phyloP scores from a whole-genome alignment of 2,113 vertebrate species.

The Myrmecobius fasciatus region DNA sequence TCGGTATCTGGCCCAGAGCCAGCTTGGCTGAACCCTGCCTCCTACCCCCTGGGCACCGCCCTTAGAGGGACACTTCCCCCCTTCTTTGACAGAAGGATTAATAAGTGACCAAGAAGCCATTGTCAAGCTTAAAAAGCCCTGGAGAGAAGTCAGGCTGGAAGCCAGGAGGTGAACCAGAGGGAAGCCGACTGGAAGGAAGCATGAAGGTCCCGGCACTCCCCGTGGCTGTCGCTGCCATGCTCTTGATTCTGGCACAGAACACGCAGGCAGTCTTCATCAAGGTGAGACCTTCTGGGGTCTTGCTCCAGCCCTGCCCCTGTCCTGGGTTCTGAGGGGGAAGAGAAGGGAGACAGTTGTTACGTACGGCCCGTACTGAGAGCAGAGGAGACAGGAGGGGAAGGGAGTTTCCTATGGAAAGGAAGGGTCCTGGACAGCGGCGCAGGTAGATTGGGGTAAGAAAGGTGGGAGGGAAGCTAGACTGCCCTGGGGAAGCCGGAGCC shows the following conservation, averaged over 20 bases:
- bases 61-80: neutral
- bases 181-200: neutral
- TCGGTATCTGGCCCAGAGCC: conserved; percentile 46
- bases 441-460: neutral
- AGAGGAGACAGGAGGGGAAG: neutral
- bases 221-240: neutral
- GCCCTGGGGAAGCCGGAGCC: neutral
- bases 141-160: neutral
- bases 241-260: conserved; percentile 58
- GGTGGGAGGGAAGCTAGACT: neutral
- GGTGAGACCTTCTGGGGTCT: conserved; percentile 43
- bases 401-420: neutral
- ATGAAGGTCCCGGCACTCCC: neutral
- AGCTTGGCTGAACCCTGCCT: neutral
- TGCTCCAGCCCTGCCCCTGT: neutral
- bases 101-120: conserved; percentile 63
- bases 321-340: neutral
- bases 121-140: conserved; percentile 61
- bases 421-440: neutral
- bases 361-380: neutral
- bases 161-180: neutral
- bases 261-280: conserved; percentile 69
- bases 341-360: neutral
- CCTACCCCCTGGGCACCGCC: neutral
- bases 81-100: conserved; percentile 64